Evolutionary conservation across 2,888 invertebrate species (phyloP).

Genomic region (Cryptocephalus primarius): DNA sequence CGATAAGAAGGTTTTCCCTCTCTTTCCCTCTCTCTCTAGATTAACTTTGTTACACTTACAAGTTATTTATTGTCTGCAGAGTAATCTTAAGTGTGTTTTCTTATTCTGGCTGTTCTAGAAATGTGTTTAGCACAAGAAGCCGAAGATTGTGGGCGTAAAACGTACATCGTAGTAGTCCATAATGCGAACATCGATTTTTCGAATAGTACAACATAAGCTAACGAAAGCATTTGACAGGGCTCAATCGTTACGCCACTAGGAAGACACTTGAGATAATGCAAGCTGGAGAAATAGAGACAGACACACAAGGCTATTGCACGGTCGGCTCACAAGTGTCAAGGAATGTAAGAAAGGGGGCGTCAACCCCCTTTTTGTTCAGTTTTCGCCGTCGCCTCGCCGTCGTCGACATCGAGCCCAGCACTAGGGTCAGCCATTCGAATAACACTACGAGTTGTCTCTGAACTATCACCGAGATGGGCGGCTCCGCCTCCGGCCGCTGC

Average conservation of each 20-base stretch:
- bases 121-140: too few relatives aligned
- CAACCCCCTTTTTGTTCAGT: constrained; percentile 24
- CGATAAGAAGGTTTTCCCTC: too few relatives aligned
- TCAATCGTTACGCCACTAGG: constrained; percentile 20
- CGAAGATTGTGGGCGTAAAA: too few relatives aligned
- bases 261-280: constrained; percentile 33
- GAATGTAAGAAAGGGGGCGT: constrained; percentile 28
- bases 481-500: constrained; percentile 3
- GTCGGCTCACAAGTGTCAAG: constrained; percentile 28
- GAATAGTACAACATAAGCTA: neutral
- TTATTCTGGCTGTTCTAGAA: too few relatives aligned
- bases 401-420: constrained; percentile 22
- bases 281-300: constrained; percentile 4
- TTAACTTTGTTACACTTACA: too few relatives aligned
- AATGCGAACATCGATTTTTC: constrained; percentile 1
- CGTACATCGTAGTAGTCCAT: constrained; percentile 17
- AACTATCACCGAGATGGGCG: constrained; percentile 26
- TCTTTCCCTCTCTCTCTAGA: too few relatives aligned
- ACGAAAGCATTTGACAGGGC: neutral
- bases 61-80: too few relatives aligned
- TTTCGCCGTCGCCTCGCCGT: constrained; percentile 14
- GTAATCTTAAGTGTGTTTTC: too few relatives aligned
- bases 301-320: constrained; percentile 22
- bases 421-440: constrained; percentile 29
- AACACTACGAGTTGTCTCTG: constrained; percentile 31